Evolutionary conservation across 2,113 vertebrate species (phyloP).

Genomic region (Myrmecobius fasciatus): DNA sequence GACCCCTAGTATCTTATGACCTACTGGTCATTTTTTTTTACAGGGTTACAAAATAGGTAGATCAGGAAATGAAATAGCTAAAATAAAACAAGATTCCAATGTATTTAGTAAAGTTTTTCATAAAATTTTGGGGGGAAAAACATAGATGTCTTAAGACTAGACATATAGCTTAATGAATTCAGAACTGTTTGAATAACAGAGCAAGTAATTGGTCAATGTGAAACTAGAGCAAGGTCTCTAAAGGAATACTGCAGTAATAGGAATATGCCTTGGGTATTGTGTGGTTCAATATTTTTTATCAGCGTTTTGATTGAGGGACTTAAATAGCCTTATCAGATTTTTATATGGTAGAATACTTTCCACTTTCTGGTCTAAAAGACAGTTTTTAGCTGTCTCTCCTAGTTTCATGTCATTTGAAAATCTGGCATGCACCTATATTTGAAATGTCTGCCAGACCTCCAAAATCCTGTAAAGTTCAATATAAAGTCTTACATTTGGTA

Average conservation of each 20-base stretch:
- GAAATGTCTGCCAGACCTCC: too few relatives aligned
- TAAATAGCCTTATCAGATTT: neutral
- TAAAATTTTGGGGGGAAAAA: neutral
- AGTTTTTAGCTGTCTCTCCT: too few relatives aligned
- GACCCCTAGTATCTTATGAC: neutral
- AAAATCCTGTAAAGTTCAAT: neutral
- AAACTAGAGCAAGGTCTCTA: neutral
- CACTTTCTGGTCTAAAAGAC: too few relatives aligned
- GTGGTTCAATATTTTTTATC: neutral
- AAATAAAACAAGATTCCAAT: neutral
- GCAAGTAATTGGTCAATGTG: neutral
- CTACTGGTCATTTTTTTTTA: neutral
- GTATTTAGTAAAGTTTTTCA: neutral
- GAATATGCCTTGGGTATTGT: neutral
- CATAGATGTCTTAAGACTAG: neutral
- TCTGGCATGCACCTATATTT: too few relatives aligned
- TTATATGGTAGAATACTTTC: neutral
- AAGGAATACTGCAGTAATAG: neutral
- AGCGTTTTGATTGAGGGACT: neutral
- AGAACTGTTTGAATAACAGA: neutral
- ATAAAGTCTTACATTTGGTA: neutral
- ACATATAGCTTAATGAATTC: neutral
- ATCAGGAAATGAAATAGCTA: neutral
- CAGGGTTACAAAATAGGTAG: neutral
- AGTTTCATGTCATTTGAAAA: too few relatives aligned